These are phyloP conservation scores for Oligia latruncula DNA, from an alignment of 2,888 invertebrate species.

Conservation along the genomic window DNA sequence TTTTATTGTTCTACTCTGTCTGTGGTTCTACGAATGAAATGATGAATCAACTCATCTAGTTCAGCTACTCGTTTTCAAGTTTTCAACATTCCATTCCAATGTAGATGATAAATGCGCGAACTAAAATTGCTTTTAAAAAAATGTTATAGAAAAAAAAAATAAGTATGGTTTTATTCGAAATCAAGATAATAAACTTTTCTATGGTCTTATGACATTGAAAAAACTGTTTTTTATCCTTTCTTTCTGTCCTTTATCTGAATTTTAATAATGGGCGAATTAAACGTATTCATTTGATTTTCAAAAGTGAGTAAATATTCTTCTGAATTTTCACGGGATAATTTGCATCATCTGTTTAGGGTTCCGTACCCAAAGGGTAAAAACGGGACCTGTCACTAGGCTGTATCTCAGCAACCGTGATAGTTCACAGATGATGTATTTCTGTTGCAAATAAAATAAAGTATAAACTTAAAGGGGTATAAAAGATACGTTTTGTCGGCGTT, in stretches of 20 bases:
- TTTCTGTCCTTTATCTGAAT: neutral
- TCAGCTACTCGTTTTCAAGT: neutral
- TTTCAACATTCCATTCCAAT: slow-evolving; percentile 15
- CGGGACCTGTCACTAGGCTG: too few species aligned
- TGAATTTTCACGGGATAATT: neutral
- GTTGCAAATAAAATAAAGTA: too few species aligned
- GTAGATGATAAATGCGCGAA: neutral
- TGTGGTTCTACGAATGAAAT: neutral
- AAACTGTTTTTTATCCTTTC: neutral
- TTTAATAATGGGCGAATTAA: slow-evolving; percentile 1
- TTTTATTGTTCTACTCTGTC: too few species aligned
- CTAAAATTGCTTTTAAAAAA: neutral
- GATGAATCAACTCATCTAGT: neutral
- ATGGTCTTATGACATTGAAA: too few species aligned
- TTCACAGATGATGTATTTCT: too few species aligned
- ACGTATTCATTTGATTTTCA: neutral
- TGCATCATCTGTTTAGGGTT: too few species aligned
- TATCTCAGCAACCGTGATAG: too few species aligned
- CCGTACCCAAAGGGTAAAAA: too few species aligned
- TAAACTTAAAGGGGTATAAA: too few species aligned
- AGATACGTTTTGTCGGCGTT: too few species aligned
- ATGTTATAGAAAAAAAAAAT: too few species aligned
- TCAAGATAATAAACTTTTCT: neutral
- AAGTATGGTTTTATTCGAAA: neutral
- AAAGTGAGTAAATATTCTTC: neutral